Evolutionary conservation across 2,888 invertebrate species (phyloP), one percentile per base, ranked within the genome.

Genomic region (Volucella inflata): DNA sequence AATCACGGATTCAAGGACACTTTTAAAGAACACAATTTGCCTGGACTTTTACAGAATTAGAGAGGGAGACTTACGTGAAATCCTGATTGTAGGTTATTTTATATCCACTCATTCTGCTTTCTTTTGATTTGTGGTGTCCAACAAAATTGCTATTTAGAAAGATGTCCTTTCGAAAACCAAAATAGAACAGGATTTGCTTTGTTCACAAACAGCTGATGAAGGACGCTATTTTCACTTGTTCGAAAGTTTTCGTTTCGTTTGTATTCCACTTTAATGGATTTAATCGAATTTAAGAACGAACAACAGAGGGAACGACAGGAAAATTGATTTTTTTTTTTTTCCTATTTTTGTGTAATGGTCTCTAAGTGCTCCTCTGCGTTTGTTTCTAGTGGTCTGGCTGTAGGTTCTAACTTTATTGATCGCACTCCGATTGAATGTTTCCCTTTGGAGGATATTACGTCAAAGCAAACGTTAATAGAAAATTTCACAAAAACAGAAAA

Each of bases 21-120:
- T n/a, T n/a, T n/a, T 1, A 12, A 16, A 8, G 4, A 3, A 8
- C 30, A 11, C n/a, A 38, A 10, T 21, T 3, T n/a, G 6, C 10
- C 8, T 55, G 36, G 55, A 55, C 38, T 30, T n/a, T 38, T 36
- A n/a, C 14, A 55, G 14, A 57, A 64, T 38, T 40, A 42, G 2
- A 2, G 44, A 12, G 17, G 62, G 64, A 12, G 74, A 90, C 90
- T 90, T 90, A 90, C 90, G 89, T 90, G 90, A 90, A 90, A 83
- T 90, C 90, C 89, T 90, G 90, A 87, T 90, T 90, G 84, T 89
- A 90, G 87, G 89, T 90, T 87, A 90, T 90, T 87, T 89, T 89
- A 87, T 90, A 90, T 88, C 87, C 88, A 87, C 87, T 88, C 90
- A 90, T 90, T 87, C 84, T 87, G 67, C 79, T 30, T 30, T 30